Percentiles rank a stretch among this genome's conserved stretches.
Evolutionary conservation across 2,888 invertebrate genomes (phyloP).

Genomic region (Horisme vitalbata): DNA sequence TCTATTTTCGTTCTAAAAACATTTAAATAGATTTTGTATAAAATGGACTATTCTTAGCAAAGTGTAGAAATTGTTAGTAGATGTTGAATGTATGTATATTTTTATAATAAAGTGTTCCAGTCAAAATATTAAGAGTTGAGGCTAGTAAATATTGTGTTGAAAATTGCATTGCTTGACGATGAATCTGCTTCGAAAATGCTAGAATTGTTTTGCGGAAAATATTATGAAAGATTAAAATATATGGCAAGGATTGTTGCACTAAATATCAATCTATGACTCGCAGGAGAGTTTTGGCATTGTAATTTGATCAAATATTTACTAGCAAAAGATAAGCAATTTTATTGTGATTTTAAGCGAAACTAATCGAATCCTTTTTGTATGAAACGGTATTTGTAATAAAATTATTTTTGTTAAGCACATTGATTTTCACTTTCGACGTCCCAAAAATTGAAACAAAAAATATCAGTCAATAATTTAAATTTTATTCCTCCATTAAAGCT

Average conservation of each 20-base stretch:
- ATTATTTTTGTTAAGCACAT: constrained; percentile 62
- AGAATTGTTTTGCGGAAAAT: not conserved
- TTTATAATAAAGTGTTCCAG: constrained; percentile 24
- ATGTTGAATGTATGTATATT: constrained; percentile 25
- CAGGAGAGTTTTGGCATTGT: no score
- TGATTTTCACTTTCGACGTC: not conserved
- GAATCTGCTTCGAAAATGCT: no score
- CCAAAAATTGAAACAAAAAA: constrained; percentile 26
- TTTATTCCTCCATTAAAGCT: constrained; percentile 55
- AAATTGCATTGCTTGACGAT: no score
- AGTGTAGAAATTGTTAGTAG: constrained; percentile 11
- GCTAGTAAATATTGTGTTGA: constrained; percentile 23
- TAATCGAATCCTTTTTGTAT: constrained; percentile 59
- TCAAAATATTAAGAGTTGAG: constrained; percentile 11
- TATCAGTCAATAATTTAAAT: constrained; percentile 73
- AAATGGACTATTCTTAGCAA: constrained; percentile 3
- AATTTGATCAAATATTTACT: constrained; percentile 50
- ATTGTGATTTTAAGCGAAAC: constrained; percentile 61
- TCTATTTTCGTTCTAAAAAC: constrained; percentile 6
- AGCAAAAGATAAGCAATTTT: constrained; percentile 41
- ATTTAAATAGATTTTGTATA: constrained; percentile 3
- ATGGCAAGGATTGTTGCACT: no score
- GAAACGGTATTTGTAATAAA: constrained; percentile 61
- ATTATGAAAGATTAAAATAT: no score
- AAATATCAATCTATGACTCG: no score